A percentile compares a stretch with the other conserved stretches of the same genome.
Conservation (phyloP, 2,113 vertebrate species). For the Pelodiscus sinensis region DNA sequence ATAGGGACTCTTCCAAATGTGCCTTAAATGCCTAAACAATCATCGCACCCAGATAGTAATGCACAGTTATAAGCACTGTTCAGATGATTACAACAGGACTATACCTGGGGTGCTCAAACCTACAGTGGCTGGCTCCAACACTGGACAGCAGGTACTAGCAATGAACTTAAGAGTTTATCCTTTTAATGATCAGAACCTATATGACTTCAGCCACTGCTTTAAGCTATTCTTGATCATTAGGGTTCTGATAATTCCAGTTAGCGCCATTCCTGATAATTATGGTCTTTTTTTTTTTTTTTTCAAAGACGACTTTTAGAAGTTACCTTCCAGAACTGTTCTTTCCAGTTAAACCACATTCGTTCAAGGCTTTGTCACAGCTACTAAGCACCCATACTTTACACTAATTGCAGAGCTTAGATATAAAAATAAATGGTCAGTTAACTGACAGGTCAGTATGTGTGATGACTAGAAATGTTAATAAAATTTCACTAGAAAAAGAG, state of each 20-base stretch:
- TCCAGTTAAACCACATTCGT: neutral
- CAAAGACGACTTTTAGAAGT: neutral
- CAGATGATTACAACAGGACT: neutral
- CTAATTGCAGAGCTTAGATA: neutral
- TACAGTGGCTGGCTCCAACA: neutral
- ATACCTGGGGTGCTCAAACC: neutral
- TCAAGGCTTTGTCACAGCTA: neutral
- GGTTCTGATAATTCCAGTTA: neutral
- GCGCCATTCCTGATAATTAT: neutral
- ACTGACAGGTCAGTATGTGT: neutral
- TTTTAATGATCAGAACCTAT: neutral
- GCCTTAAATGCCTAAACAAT: neutral
- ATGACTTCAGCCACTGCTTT: neutral
- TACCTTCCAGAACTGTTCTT: neutral
- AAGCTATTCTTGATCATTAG: no score
- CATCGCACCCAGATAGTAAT: neutral
- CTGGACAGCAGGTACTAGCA: neutral
- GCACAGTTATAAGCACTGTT: neutral
- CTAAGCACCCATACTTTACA: neutral
- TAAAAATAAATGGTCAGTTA: neutral
- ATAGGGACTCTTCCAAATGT: neutral
- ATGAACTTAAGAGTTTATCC: neutral
- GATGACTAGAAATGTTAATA: neutral
- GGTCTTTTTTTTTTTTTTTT: neutral
- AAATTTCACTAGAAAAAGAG: neutral